Percentiles rank a stretch among this genome's conserved stretches.
Conservation (phyloP, 2,797 vertebrate genomes). For the Prunella strophiata region DNA sequence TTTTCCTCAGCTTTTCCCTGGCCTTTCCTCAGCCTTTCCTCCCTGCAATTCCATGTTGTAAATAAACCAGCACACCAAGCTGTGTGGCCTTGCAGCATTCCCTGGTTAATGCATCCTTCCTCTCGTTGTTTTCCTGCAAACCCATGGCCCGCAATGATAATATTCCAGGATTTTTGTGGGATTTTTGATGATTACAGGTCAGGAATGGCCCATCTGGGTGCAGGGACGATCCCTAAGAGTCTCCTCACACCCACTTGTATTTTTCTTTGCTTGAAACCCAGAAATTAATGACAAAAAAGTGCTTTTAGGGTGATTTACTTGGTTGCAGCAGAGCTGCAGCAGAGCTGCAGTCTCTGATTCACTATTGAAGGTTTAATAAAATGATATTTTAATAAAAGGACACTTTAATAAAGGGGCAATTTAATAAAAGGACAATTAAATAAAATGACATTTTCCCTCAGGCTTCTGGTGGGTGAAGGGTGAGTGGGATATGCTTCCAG, state of each 20-base stretch:
- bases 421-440: background rate
- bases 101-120: background rate
- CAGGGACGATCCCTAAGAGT: background rate
- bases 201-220: background rate
- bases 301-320: background rate
- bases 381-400: background rate
- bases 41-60: background rate
- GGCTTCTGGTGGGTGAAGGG: background rate
- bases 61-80: background rate
- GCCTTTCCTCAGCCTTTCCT: background rate
- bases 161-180: background rate
- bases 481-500: background rate
- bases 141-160: background rate
- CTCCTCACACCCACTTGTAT: background rate
- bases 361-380: background rate
- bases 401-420: background rate
- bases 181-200: background rate
- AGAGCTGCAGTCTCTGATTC: background rate
- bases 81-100: background rate
- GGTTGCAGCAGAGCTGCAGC: fast-evolving
- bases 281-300: background rate
- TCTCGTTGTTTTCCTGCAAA: background rate
- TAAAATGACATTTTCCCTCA: background rate
- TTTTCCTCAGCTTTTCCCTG: fast-evolving
- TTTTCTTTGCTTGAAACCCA: background rate